Evolutionary conservation across 1,140 invertebrate species (phyloP).

Genomic region (Thaumatotibia leucotreta): DNA sequence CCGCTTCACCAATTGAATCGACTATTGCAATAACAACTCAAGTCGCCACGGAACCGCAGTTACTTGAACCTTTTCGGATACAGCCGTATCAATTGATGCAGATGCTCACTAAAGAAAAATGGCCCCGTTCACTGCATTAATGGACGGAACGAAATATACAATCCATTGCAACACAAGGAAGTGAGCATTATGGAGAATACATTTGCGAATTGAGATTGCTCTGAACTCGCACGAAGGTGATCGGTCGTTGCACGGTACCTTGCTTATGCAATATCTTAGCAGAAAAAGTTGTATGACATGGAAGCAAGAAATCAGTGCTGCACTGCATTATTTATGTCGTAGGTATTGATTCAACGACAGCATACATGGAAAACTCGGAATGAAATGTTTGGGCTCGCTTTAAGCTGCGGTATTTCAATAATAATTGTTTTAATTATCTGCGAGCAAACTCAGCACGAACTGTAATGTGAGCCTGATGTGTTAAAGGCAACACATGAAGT

Average conservation of each 20-base stretch:
- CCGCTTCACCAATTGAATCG: constrained; percentile 25
- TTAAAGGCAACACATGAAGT: too few species aligned
- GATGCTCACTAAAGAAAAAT: constrained; percentile 6
- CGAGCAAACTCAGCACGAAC: too few species aligned
- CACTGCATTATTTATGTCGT: not conserved
- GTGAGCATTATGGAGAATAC: not conserved
- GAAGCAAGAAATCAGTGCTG: not conserved
- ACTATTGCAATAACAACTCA: constrained; percentile 26
- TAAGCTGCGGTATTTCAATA: too few species aligned
- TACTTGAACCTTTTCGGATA: not conserved
- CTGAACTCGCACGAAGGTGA: not conserved
- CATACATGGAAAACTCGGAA: not conserved
- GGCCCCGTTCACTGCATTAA: not conserved
- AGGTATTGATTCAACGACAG: not conserved
- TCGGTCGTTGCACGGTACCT: not conserved
- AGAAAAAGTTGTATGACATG: not conserved
- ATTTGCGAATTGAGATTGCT: not conserved
- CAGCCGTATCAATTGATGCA: not conserved
- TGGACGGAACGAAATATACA: constrained; percentile 4
- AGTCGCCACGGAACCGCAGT: constrained; percentile 15
- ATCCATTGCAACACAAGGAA: not conserved
- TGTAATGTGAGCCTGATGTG: too few species aligned
- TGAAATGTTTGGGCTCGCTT: not conserved
- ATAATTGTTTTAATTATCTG: too few species aligned
- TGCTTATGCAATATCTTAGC: not conserved